phyloP scores from a whole-genome alignment of 2,797 vertebrate species.

The Intellagama lesueurii region DNA sequence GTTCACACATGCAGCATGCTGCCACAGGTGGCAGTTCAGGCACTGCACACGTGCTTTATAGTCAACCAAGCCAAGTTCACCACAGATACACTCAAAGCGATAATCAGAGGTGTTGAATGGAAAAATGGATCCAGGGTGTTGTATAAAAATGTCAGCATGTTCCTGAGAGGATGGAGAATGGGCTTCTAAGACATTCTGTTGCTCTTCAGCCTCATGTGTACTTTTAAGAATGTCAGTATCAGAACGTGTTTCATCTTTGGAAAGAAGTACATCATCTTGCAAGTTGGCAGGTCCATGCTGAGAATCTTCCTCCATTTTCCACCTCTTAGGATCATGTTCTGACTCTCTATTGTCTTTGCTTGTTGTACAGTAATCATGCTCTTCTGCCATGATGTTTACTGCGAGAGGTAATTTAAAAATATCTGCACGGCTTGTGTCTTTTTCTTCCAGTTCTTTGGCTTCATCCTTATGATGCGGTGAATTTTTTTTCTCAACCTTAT shows the following conservation, averaged over 20 bases:
- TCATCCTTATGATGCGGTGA: conserved; percentile 76
- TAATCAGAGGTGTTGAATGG: conserved; percentile 89
- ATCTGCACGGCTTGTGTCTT: conserved; percentile 73
- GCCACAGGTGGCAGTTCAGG: conserved; percentile 95
- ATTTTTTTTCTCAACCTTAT: conserved; percentile 79
- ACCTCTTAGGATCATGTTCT: conserved; percentile 46
- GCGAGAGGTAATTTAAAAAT: conserved; percentile 56
- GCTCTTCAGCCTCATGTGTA: conserved; percentile 48
- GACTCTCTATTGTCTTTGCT: conserved; percentile 56
- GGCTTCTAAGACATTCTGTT: conserved; percentile 36
- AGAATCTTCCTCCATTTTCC: conserved; percentile 48
- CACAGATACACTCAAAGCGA: conserved; percentile 97
- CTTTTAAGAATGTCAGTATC: conserved; percentile 47
- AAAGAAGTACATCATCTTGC: conserved; percentile 15
- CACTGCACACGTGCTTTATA: conserved; percentile 95
- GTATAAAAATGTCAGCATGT: neutral
- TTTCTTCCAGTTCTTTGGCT: conserved; percentile 65
- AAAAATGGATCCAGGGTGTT: conserved; percentile 68
- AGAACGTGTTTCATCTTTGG: conserved; percentile 56
- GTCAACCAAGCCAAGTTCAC: conserved; percentile 90
- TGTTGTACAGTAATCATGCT: conserved; percentile 77
- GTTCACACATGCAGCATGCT: conserved; percentile 95
- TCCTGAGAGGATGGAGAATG: conserved; percentile 58
- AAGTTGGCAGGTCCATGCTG: conserved; percentile 47
- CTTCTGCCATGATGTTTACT: conserved; percentile 71